Conservation (phyloP, 1,140 invertebrate genomes). For the Drosophila nikananu region DNA sequence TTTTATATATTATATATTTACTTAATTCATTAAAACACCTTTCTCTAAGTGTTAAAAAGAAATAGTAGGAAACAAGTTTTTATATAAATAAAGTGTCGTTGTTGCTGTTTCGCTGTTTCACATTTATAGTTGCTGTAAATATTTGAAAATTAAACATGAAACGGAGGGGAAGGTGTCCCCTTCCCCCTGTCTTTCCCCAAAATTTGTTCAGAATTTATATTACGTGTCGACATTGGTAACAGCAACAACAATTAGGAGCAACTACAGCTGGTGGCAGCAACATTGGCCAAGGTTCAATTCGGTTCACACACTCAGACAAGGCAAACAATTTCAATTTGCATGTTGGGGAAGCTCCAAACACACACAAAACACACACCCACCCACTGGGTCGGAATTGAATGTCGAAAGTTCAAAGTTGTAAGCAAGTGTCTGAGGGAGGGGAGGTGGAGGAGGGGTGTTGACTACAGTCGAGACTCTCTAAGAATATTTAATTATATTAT, state of each 20-base stretch:
- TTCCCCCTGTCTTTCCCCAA: conserved; percentile 17
- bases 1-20: too few relatives aligned
- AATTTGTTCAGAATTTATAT: conserved; percentile 80
- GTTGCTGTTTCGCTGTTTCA: conserved; percentile 62
- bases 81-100: conserved; percentile 54
- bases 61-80: not conserved
- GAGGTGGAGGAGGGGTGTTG: not conserved
- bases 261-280: conserved; percentile 59
- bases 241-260: conserved; percentile 42
- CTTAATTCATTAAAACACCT: too few relatives aligned
- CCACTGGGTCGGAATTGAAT: conserved; percentile 22
- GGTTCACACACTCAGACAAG: conserved; percentile 70
- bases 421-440: conserved; percentile 17
- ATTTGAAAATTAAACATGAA: conserved; percentile 75
- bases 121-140: conserved; percentile 74
- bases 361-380: conserved; percentile 13
- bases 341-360: conserved; percentile 67
- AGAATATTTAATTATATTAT: not conserved
- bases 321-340: conserved; percentile 82
- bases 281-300: conserved; percentile 61
- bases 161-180: not conserved
- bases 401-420: conserved; percentile 50
- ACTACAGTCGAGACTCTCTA: not conserved
- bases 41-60: conserved; percentile 4
- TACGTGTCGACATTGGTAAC: conserved; percentile 68